Conservation (phyloP, 2,888 invertebrate genomes). For the Drosophila formosana region DNA sequence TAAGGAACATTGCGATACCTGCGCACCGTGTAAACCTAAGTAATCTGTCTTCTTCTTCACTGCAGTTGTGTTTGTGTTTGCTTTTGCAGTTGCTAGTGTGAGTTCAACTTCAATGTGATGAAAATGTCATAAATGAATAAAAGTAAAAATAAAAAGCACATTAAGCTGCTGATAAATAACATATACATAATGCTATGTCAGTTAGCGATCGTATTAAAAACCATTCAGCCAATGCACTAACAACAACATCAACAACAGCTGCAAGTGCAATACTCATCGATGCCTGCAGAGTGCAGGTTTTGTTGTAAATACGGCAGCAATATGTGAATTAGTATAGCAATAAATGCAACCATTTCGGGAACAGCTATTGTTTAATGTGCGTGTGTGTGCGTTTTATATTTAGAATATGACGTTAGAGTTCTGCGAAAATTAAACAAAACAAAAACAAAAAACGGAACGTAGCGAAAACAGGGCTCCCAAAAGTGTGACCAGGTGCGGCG, state of each 20-base stretch:
- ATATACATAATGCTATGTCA: constrained; percentile 9
- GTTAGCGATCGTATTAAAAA: constrained; percentile 6
- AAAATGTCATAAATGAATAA: constrained; percentile 36
- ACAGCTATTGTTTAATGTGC: constrained; percentile 1
- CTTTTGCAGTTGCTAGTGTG: constrained; percentile 50
- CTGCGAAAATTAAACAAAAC: constrained; percentile 21
- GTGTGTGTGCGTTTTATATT: constrained; percentile 42
- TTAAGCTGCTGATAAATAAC: constrained; percentile 14
- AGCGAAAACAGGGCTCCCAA: constrained; percentile 19
- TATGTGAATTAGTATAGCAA: not conserved
- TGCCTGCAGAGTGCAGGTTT: constrained; percentile 5
- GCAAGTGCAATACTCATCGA: constrained; percentile 16
- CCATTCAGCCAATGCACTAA: not conserved
- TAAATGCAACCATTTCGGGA: constrained; percentile 5
- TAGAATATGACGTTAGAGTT: constrained; percentile 61
- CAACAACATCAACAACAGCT: constrained; percentile 7
- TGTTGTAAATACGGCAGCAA: constrained; percentile 16
- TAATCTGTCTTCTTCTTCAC: constrained; percentile 33
- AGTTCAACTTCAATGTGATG: constrained; percentile 24
- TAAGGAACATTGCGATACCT: not conserved
- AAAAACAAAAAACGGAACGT: not conserved
- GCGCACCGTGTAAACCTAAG: constrained; percentile 38
- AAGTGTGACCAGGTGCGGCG: constrained; percentile 41
- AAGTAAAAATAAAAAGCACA: not conserved
- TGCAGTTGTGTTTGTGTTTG: constrained; percentile 59